Conservation (phyloP, 2,888 invertebrate species). For the Seira ritae region DNA sequence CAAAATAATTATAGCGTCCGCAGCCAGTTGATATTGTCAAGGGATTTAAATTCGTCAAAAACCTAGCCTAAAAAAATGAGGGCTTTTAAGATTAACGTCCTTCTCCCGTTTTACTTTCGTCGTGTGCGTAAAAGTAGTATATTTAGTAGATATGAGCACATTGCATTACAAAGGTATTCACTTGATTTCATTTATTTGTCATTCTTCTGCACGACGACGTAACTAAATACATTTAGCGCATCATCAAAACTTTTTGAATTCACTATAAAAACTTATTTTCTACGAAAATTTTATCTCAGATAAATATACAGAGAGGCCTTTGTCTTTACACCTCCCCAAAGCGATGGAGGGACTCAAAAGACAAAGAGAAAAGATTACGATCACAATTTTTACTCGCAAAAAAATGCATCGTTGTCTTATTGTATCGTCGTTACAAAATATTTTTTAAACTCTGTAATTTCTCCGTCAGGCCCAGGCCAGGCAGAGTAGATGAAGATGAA, state of each 20-base stretch:
- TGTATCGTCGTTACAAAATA: background rate
- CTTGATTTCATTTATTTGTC: background rate
- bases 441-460: conserved; percentile 1
- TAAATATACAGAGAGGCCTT: background rate
- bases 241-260: background rate
- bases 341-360: background rate
- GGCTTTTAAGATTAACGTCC: conserved; percentile 1
- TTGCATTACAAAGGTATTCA: background rate
- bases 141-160: no score
- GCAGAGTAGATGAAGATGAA: no score
- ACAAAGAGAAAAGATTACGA: background rate
- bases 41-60: background rate
- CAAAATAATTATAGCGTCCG: conserved; percentile 8
- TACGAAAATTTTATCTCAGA: no score
- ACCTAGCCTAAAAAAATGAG: background rate
- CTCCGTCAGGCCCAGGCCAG: conserved; percentile 11
- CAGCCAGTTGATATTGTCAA: background rate
- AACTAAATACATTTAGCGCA: no score
- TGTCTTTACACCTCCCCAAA: background rate
- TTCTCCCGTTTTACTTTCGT: background rate
- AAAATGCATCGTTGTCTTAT: background rate
- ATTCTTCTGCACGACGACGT: no score
- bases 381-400: background rate
- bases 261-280: background rate
- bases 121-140: no score